Base-by-base conservation (phyloP, 2,888 invertebrate genomes). In the Plagodis dolabraria region DNA sequence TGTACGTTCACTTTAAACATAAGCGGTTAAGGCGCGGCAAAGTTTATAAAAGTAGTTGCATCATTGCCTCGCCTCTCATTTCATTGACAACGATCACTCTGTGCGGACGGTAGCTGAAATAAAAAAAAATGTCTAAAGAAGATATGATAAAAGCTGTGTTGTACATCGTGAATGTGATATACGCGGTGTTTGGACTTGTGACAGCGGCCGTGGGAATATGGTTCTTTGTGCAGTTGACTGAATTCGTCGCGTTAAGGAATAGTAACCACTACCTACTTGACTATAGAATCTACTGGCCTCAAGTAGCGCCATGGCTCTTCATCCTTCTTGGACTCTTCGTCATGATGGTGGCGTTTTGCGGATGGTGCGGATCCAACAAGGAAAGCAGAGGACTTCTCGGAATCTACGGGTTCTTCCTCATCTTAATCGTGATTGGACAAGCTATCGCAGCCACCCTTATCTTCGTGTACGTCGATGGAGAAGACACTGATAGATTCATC, bases 291-390 rank as follows among this genome's bases (percentile, higher is more conserved):
- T 92, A 92, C 75, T 92, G 92, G 92, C 92, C 92, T 2, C 92
- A 92, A 63, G 89, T 88, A 2, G 91, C 89, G 53, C 92, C 92
- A 85, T 92, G 92, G 92, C 82, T 92, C 67, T 92, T 92, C 73
- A 92, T 92, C 49, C 52, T 92, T 0, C 77, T 89, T 6, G 92
- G 91, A 35, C 59, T 92, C 46, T 85, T 84, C 64, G 82, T 92
- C 38, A 85, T 92, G 83, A 77, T 87, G 63, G 83, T 92, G 38
- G 79, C 92, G 0, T 87, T 90, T 74, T 92, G 92, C 49, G 92
- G 92, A 0, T 92, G 86, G 85, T 91, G 89, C 67, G 92, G 92
- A 0, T 79, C 92, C 12, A 84, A 72, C 66, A 82, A 71, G 66
- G 92, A 92, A 43, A 91, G 85, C 79, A 71, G 91, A 48, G 91